Base-by-base conservation (phyloP, 1,140 invertebrate species). In the Cherax quadricarinatus region DNA sequence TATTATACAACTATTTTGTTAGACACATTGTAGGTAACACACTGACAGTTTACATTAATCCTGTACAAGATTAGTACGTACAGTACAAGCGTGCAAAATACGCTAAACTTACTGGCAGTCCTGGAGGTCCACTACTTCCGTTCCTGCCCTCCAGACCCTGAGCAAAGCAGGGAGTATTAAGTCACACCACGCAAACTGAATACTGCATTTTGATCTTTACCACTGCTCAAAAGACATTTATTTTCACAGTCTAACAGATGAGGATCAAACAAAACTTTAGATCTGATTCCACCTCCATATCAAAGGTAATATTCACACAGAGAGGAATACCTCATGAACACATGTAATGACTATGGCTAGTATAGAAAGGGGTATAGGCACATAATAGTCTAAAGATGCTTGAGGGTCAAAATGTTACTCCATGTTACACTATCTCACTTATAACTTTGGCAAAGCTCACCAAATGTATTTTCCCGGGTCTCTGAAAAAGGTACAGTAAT, bases 1-100 rank as follows among this genome's bases (percentile, higher is more conserved):
- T 60, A 12, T 66, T 66, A 66, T 5, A 66, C 18, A 18, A 66
- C 62, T 4, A 66, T 21, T 18, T 18, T 18, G 18, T 66, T 21
- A 66, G 62, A 66, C 21, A 12, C 14, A 66, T 0, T 10, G 62
- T 66, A 66, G 62, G 53, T 14, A 18, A 21, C 21, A 14, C 10
- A 66, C 14, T 66, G 14, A 66, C 62, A 66, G 18, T 66, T 16
- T 66, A 51, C 79, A 48, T 51, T n/a, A 30, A 51, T 48, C 14
- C 79, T 81, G 79, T 81, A 81, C 79, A 81, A 53, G 48, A 51
- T 81, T 81, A 81, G 79, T 81, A 48, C 30, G 79, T 81, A 48
- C 30, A 49, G 49, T 48, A 12, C 10, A 48, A n/a, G 79, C 78
- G 49, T 80, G 78, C 49, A 80, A 30, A 7, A 80, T 16, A 48